A percentile compares a stretch with the other conserved stretches of the same genome.
Evolutionary conservation across 2,888 invertebrate genomes (phyloP).

Genomic region (Ecliptopera silaceata): DNA sequence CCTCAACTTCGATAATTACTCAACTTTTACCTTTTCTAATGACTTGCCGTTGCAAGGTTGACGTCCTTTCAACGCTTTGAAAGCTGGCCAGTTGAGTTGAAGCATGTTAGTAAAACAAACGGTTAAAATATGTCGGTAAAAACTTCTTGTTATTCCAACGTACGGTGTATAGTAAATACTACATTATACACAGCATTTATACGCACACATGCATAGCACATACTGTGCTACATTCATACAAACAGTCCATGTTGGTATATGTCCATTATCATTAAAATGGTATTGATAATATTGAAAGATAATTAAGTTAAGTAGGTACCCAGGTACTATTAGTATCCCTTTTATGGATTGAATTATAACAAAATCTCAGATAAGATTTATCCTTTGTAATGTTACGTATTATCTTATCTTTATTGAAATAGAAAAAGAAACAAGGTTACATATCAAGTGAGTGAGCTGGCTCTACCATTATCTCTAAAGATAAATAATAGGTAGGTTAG

Average conservation of each 20-base stretch:
- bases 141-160: neutral
- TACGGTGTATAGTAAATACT: neutral
- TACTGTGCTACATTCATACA: neutral
- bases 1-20: conserved; percentile 56
- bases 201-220: too few relatives aligned
- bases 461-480: conserved; percentile 37
- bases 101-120: conserved; percentile 19
- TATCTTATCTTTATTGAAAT: conserved; percentile 59
- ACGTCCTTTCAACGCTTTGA: conserved; percentile 35
- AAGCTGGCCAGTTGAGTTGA: conserved; percentile 23
- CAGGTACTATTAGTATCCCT: conserved; percentile 41
- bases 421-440: conserved; percentile 54
- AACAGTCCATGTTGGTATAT: neutral
- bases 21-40: conserved; percentile 61
- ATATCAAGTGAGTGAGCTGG: conserved; percentile 49
- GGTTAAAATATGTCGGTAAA: conserved; percentile 10
- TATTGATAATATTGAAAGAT: conserved; percentile 29
- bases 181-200: neutral
- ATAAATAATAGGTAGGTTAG: conserved; percentile 40
- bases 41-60: conserved; percentile 44
- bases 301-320: conserved; percentile 26
- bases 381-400: conserved; percentile 43
- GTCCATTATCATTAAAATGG: conserved; percentile 22
- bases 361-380: conserved; percentile 52
- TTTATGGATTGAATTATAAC: conserved; percentile 50